Conservation (phyloP, 2,113 vertebrate genomes). For the Penelope pileata region DNA sequence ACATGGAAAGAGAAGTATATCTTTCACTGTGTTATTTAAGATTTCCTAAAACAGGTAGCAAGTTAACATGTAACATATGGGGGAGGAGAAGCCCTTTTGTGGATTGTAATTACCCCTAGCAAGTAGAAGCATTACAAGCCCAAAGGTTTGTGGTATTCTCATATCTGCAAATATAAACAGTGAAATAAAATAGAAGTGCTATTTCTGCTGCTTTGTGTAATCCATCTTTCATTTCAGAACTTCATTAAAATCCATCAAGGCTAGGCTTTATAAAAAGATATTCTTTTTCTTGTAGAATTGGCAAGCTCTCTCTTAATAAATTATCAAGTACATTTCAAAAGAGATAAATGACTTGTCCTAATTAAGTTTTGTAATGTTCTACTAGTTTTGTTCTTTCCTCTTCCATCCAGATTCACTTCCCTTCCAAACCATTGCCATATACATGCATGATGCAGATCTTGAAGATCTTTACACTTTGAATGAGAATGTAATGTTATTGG, state of each 20-base stretch:
- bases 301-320: neutral
- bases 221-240: neutral
- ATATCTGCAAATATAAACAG: neutral
- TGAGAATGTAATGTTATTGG: rapidly evolving
- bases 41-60: neutral
- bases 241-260: neutral
- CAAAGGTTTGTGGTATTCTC: neutral
- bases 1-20: neutral
- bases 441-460: neutral
- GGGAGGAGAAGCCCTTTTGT: neutral
- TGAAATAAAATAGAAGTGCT: neutral
- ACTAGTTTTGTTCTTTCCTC: neutral
- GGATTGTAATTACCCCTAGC: neutral
- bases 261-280: neutral
- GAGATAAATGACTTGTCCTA: neutral
- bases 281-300: neutral
- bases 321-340: neutral
- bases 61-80: neutral
- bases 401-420: neutral
- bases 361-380: neutral
- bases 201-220: neutral
- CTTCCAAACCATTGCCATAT: neutral
- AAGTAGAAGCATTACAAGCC: neutral
- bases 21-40: neutral
- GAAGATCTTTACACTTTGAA: neutral